phyloP scores from a whole-genome alignment of 1,140 invertebrate species.

The Nebria ingens region DNA sequence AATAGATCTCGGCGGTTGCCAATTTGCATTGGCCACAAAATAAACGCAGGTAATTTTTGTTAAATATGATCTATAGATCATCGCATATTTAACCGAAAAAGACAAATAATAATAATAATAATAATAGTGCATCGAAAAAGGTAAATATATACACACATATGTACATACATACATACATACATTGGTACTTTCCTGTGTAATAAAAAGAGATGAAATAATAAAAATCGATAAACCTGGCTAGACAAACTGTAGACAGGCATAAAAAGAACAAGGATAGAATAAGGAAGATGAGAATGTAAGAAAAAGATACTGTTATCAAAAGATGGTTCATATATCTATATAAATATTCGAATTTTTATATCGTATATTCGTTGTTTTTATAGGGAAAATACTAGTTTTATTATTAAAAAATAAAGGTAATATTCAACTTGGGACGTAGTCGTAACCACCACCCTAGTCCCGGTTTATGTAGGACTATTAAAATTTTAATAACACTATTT shows the following conservation, averaged over 20 bases:
- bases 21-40: not conserved
- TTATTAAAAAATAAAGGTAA: constrained; percentile 4
- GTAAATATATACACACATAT: not conserved
- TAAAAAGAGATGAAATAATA: constrained; percentile 13
- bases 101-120: not conserved
- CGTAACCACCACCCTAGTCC: not conserved
- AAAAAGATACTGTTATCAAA: too few relatives aligned
- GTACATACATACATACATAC: too few relatives aligned
- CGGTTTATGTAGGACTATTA: not conserved
- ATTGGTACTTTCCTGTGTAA: too few relatives aligned
- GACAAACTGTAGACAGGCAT: constrained; percentile 21
- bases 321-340: too few relatives aligned
- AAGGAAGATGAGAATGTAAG: not conserved
- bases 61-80: too few relatives aligned
- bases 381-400: constrained; percentile 2
- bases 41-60: not conserved
- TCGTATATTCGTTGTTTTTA: not conserved
- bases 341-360: too few relatives aligned
- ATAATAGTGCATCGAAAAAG: too few relatives aligned
- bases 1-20: not conserved
- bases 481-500: not conserved
- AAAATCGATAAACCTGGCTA: constrained; percentile 23
- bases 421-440: not conserved
- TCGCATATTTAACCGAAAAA: not conserved
- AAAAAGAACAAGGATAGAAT: constrained; percentile 16